phyloP scores from a whole-genome alignment of 2,113 vertebrate species.

The Coptodon rendalli region DNA sequence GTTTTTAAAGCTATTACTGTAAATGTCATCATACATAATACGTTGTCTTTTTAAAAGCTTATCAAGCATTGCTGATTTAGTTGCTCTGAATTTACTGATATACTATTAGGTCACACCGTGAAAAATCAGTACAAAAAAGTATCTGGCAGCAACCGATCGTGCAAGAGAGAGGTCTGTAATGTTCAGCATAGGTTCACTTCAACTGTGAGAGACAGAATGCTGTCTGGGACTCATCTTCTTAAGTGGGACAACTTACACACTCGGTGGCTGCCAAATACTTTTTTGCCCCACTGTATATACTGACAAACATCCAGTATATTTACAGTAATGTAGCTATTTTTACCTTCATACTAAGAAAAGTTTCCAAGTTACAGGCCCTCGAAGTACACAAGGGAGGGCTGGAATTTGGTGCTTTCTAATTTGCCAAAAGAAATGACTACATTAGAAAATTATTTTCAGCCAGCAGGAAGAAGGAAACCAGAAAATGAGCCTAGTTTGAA shows the following conservation, averaged over 20 bases:
- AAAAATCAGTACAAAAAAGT: neutral
- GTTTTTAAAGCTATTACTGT: neutral
- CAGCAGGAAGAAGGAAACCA: neutral
- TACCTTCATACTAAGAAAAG: neutral
- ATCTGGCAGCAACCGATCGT: fast-evolving
- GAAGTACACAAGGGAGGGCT: neutral
- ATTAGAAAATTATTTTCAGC: neutral
- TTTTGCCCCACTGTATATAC: neutral
- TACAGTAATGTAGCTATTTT: neutral
- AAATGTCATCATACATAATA: neutral
- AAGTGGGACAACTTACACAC: neutral
- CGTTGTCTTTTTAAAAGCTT: neutral
- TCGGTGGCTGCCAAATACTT: neutral
- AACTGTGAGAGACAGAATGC: neutral
- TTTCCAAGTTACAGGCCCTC: neutral
- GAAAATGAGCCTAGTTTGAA: neutral
- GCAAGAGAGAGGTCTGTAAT: neutral
- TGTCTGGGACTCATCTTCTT: neutral
- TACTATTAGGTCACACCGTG: neutral
- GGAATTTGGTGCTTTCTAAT: neutral
- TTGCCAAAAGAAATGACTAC: neutral
- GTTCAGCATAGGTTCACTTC: neutral
- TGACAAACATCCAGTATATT: neutral
- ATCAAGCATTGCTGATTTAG: neutral
- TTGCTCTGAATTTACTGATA: neutral